These are phyloP conservation scores for Chrysoperla carnea DNA, from an alignment of 1,140 invertebrate species.

Conservation along the genomic window DNA sequence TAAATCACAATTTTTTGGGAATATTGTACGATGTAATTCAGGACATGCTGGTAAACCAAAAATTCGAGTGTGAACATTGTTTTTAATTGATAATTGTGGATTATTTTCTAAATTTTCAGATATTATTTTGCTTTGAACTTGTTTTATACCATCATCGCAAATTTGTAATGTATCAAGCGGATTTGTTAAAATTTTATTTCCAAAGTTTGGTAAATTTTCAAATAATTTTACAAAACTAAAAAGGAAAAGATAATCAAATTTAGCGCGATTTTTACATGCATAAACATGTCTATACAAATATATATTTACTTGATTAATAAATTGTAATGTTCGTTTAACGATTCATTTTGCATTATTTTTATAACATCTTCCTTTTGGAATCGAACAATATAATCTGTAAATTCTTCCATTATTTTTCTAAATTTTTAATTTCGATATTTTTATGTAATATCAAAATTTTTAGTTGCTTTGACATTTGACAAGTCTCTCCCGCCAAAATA, in stretches of 20 bases:
- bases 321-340: conserved; percentile 22
- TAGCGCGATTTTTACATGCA: conserved; percentile 2
- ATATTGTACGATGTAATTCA: conserved; percentile 33
- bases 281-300: conserved; percentile 3
- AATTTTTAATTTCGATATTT: too few relatives aligned
- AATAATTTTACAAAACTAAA: conserved; percentile 44
- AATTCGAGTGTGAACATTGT: conserved; percentile 44
- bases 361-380: conserved; percentile 20
- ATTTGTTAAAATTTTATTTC: conserved; percentile 31
- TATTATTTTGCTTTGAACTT: conserved; percentile 36
- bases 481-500: too few relatives aligned
- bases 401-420: background rate
- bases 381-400: conserved; percentile 11
- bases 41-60: conserved; percentile 35
- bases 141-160: conserved; percentile 40
- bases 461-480: too few relatives aligned
- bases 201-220: conserved; percentile 33
- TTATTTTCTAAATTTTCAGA: conserved; percentile 21
- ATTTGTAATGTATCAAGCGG: conserved; percentile 35
- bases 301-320: conserved; percentile 28
- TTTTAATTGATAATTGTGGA: conserved; percentile 29
- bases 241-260: conserved; percentile 11
- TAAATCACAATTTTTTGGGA: conserved; percentile 47
- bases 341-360: conserved; percentile 22
- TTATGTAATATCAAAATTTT: too few relatives aligned